Conservation (phyloP, 2,797 vertebrate genomes). For the Remorina albescens region DNA sequence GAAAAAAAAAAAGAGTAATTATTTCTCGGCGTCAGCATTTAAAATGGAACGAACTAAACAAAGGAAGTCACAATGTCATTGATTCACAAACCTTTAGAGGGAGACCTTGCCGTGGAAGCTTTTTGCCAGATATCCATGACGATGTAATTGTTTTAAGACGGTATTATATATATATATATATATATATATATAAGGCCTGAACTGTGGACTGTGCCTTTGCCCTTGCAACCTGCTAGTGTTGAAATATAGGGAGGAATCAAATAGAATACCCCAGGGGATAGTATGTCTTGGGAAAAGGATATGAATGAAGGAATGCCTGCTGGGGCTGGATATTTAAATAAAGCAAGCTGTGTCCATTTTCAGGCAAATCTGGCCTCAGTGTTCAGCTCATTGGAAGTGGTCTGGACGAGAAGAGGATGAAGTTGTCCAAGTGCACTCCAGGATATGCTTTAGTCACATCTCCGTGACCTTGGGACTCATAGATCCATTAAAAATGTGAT, state of each 20-base stretch:
- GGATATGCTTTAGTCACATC: constrained; percentile 63
- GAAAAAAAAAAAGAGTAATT: too few relatives aligned
- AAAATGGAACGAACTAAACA: too few relatives aligned
- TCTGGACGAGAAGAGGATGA: constrained; percentile 28
- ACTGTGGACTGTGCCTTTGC: neutral
- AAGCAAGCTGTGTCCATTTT: constrained; percentile 41
- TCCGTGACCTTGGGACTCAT: constrained; percentile 63
- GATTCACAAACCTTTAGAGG: too few relatives aligned
- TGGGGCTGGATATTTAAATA: constrained; percentile 51
- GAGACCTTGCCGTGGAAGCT: neutral
- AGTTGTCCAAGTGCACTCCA: constrained; percentile 38
- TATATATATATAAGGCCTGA: neutral
- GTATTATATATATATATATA: too few relatives aligned
- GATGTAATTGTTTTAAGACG: constrained; percentile 9
- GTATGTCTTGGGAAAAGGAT: constrained; percentile 9
- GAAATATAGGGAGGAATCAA: constrained; percentile 8
- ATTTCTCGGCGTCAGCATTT: too few relatives aligned
- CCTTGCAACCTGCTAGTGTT: neutral
- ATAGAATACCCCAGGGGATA: constrained; percentile 23
- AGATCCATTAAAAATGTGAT: constrained; percentile 74
- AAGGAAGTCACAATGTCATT: too few relatives aligned
- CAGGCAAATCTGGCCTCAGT: constrained; percentile 13
- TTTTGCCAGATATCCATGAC: neutral
- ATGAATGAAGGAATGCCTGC: constrained; percentile 37
- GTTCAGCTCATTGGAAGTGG: constrained; percentile 34